A percentile compares a stretch with the other conserved stretches of the same genome.
These are phyloP conservation scores for Junco hyemalis DNA, from an alignment of 2,113 vertebrate genomes.

Conservation along the genomic window DNA sequence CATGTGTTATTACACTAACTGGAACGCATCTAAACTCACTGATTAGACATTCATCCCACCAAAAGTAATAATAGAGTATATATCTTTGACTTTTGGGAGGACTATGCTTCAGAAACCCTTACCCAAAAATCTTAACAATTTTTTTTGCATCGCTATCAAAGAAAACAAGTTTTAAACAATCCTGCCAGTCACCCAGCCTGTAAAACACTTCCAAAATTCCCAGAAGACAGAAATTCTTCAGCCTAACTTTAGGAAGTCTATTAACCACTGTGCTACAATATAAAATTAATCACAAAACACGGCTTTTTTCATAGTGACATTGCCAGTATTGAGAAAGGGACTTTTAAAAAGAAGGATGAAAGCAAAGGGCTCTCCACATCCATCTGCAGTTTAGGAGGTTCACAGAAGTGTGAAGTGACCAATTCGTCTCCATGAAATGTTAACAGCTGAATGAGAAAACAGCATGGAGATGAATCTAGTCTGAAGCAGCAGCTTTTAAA, in stretches of 20 bases:
- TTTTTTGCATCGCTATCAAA: background rate
- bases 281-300: background rate
- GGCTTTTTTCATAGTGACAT: background rate
- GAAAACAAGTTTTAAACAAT: background rate
- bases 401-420: constrained; percentile 34
- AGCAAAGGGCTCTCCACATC: background rate
- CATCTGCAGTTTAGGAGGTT: constrained; percentile 19
- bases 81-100: background rate
- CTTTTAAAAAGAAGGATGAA: constrained; percentile 13
- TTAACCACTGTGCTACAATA: background rate
- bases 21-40: background rate
- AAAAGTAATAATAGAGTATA: background rate
- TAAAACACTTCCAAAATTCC: background rate
- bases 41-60: background rate
- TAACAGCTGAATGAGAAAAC: background rate
- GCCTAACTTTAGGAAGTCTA: background rate
- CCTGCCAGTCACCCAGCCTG: background rate
- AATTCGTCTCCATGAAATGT: background rate
- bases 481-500: background rate
- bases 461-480: background rate
- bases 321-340: background rate
- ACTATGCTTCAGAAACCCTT: background rate
- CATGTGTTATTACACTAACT: background rate
- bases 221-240: background rate
- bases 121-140: background rate